Conservation (phyloP, 2,113 vertebrate genomes). For the Macrotus californicus region DNA sequence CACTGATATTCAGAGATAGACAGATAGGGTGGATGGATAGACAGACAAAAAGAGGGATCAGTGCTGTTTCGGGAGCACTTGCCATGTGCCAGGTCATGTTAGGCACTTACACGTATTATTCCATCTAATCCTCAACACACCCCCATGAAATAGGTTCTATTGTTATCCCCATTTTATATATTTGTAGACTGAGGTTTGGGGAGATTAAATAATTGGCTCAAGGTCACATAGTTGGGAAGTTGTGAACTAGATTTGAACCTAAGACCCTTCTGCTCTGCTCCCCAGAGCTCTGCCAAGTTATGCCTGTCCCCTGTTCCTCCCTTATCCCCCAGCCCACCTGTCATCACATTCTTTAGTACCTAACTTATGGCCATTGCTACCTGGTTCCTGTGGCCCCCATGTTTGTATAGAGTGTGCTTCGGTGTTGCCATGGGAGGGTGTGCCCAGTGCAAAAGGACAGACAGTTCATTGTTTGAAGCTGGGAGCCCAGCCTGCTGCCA, state of each 20-base stretch:
- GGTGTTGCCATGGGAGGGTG: conserved; percentile 58
- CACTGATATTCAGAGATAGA: neutral
- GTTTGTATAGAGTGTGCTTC: conserved; percentile 50
- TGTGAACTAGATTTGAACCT: neutral
- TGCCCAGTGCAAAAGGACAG: conserved; percentile 71
- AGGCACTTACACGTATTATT: neutral
- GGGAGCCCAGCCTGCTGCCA: conserved; percentile 64
- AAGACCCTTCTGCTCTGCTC: neutral
- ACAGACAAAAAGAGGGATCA: neutral
- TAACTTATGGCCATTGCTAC: neutral
- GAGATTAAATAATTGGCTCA: conserved; percentile 3
- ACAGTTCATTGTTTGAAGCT: conserved; percentile 70
- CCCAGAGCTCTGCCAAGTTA: neutral
- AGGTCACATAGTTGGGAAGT: neutral
- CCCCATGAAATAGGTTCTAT: neutral
- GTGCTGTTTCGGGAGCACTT: neutral
- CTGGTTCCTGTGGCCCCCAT: conserved; percentile 31
- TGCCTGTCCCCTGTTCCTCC: neutral
- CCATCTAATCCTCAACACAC: neutral
- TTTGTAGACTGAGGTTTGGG: neutral
- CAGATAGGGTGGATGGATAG: neutral
- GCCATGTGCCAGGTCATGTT: neutral
- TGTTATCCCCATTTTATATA: neutral
- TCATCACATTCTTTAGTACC: neutral
- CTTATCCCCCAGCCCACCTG: neutral